phyloP scores from a whole-genome alignment of 1,140 invertebrate species.

The Eubasilissa regina region DNA sequence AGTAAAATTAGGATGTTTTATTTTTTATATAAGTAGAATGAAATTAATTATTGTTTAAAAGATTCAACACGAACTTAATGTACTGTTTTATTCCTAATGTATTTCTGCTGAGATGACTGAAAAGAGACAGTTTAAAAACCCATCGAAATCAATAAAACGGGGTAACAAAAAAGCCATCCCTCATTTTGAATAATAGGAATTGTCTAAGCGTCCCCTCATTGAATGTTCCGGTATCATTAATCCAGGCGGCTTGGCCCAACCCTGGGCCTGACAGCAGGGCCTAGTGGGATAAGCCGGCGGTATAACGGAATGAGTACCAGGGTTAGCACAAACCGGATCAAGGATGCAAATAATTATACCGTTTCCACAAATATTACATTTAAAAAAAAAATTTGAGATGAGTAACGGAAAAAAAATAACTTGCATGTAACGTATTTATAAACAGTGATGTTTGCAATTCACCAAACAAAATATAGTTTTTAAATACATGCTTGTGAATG shows the following conservation, averaged over 20 bases:
- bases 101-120: constrained; percentile 10
- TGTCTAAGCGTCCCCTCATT: constrained; percentile 58
- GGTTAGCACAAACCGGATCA: constrained; percentile 3
- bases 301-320: constrained; percentile 10
- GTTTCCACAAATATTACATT: too few relatives aligned
- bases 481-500: too few relatives aligned
- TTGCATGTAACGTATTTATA: too few relatives aligned
- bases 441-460: too few relatives aligned
- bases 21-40: too few relatives aligned
- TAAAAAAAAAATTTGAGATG: too few relatives aligned
- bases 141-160: constrained; percentile 50
- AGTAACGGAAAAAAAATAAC: too few relatives aligned
- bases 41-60: too few relatives aligned
- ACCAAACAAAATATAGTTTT: too few relatives aligned
- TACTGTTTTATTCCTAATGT: not conserved
- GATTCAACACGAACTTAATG: too few relatives aligned
- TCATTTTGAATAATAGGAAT: constrained; percentile 60
- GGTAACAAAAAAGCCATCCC: constrained; percentile 34
- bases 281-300: constrained; percentile 35
- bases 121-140: constrained; percentile 22
- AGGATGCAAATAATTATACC: not conserved
- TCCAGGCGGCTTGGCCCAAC: constrained; percentile 50
- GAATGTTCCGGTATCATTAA: constrained; percentile 59
- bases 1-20: too few relatives aligned
- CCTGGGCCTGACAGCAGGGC: constrained; percentile 43